Evolutionary conservation across 1,140 invertebrate species (phyloP), one percentile per base, ranked within the genome.

Genomic region (Arctopsyche grandis): DNA sequence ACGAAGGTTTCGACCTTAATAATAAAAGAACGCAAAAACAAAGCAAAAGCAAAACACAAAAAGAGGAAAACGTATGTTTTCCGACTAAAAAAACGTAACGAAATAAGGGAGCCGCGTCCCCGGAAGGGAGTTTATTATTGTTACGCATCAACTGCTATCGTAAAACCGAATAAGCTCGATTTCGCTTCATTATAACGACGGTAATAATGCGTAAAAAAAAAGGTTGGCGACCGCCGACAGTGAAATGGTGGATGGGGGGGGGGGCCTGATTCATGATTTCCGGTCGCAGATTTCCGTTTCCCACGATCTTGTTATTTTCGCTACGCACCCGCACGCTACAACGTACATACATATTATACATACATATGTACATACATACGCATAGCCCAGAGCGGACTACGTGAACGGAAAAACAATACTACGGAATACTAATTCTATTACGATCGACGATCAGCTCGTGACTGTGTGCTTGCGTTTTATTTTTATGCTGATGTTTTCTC

Each of bases 111-210:
- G 4, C 22, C 21, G 5, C 21, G 1, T 5, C 10, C 71, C 44
- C 71, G 56, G 56, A 69, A 43, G 63, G 43, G 76, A 56, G 60
- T 69, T 69, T 79, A 66, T 74, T 79, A 74, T 79, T 74, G 70
- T 63, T 66, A 79, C 70, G 77, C 77, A 60, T 73, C 77, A 43
- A 29, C 77, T 26, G 56, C 71, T 73, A 73, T 79, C 78, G 78
- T 79, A 75, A 75, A 79, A 75, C 69, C 29, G 77, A 78, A 79
- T 74, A 79, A 75, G 71, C 78, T 79, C 78, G 52, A 74, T 74
- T 79, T 66, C 52, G 70, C 70, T 69, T 79, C 78, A 79, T 79
- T 79, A 79, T 74, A 75, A 75, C 70, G 52, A 63, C 46, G 69
- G 69, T 44, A 71, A 46, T 46, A 71, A 71, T 21, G 21, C 22